Base-by-base conservation (phyloP, 1,140 invertebrate genomes). In the Centruroides vittatus region DNA sequence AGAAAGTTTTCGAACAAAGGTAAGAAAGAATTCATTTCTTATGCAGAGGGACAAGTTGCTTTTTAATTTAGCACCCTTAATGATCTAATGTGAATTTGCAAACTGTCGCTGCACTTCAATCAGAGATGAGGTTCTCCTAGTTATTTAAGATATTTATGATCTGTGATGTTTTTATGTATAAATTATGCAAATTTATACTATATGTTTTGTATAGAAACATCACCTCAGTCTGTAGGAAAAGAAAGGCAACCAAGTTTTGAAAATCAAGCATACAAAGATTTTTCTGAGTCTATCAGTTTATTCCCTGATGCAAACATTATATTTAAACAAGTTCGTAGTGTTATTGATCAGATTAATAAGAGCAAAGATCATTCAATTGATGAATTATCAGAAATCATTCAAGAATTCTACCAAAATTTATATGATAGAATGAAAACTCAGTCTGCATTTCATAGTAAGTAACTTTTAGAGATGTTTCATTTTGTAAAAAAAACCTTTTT, bases 351-450 rank as follows among this genome's bases (percentile, higher is more conserved):
- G 63, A 80, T 88, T 49, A 75, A 81, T 36, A 81, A 81, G 64
- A 79, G 79, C 62, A 78, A 80, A 41, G 80, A 84, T 61, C 69
- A 75, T 5, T 69, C 70, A 6, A 83, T 93, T 13, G 93, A 96
- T 56, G 91, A 95, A 63, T 73, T 95, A 10, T 89, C 90, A 0
- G 91, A 96, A 70, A 77, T 85, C 34, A 84, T 93, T 41, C 92
- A 97, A 74, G 86, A 89, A 69, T 93, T 91, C 70, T 98, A 98
- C 74, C 84, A 87, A 73, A 78, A 80, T 52, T 85, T 92, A 72
- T 79, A 79, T 57, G 86, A 88, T 65, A 78, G 84, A 67, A 80
- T 89, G 74, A 82, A 88, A 41, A 82, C 78, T n/a, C 79, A 81
- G 68, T 62, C 74, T 13, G 77, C 82, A 72, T 94, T 86, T 75